Base-by-base conservation (phyloP, 30 jellyfish, hydroid and myxozoan species). In the Aurelia sp. region DNA sequence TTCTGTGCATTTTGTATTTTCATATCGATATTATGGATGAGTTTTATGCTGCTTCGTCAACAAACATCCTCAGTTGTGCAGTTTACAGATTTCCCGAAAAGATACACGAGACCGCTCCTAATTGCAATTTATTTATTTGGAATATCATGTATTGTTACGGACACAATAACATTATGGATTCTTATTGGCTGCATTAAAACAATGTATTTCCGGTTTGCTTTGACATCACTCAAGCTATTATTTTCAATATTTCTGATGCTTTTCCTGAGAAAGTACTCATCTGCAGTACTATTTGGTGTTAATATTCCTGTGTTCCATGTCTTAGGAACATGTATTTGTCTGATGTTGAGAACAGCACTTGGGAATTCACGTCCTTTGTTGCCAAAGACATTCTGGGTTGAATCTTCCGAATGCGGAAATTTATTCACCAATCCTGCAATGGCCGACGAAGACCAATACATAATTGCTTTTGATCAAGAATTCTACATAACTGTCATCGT, bases 391-490 rank as follows among this genome's bases (percentile, higher is more conserved):
- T 21, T 57, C 3, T 48, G 79, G 89, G 44, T 62, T 9, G 58
- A 66, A 16, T 19, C 65, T 5, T 12, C 64, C 33, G 71, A 84
- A 40, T 86, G 95, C 44, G 51, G 59, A 3, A 78, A 55, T 13
- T 30, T 78, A 20, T 76, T 86, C 62, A 69, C 53, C n/a, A 86
- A 86, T 22, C 95, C 95, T 6, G 53, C 74, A n/a, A 41, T 86
- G 66, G 70, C 74, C 7, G 83, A 64, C 3, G 85, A 86, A 18
- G 62, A 40, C 20, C 66, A 74, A 15, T 76, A 86, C 80, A 66
- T 86, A 15, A 74, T 86, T 20, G 89, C 95, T 5, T 86, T 86
- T 47, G 95, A 86, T 50, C 89, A 75, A 59, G 95, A 86, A 47
- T 78, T 86, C 23, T 86, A 86, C 72, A 30, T 66, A 6, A 86